Conservation (phyloP, 2,888 invertebrate genomes). For the Melanostoma mellinum region DNA sequence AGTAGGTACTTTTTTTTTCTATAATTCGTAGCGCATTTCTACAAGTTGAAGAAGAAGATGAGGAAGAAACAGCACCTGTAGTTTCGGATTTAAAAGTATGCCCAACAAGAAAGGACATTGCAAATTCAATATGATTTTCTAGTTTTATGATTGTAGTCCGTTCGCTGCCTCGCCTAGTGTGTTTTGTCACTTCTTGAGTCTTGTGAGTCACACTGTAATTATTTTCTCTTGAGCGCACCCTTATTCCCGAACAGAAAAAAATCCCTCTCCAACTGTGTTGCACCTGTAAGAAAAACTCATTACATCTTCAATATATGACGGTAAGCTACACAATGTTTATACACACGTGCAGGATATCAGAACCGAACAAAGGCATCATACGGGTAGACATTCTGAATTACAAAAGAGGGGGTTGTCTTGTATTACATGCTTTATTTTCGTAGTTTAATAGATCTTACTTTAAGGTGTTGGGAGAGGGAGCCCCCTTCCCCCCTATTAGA, state of each 20-base stretch:
- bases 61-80: background rate
- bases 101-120: background rate
- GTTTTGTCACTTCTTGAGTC: too few species aligned
- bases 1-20: background rate
- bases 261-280: conserved; percentile 29
- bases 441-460: conserved; percentile 31
- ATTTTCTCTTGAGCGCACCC: conserved; percentile 1
- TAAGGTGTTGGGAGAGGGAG: background rate
- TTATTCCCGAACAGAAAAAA: background rate
- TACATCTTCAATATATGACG: conserved; percentile 36
- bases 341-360: conserved; percentile 20
- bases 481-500: background rate
- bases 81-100: conserved; percentile 1
- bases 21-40: conserved; percentile 21
- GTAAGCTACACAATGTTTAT: conserved; percentile 38
- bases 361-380: conserved; percentile 42
- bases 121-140: background rate
- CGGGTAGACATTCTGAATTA: background rate
- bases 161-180: too few species aligned
- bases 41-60: background rate
- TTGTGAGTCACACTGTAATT: conserved; percentile 28
- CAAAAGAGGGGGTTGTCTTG: conserved; percentile 4
- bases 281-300: conserved; percentile 61
- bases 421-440: conserved; percentile 12
- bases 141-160: background rate